A percentile compares a stretch with the other conserved stretches of the same genome.
phyloP scores from a whole-genome alignment of 2,888 invertebrate species.

The Schizaphis graminum region DNA sequence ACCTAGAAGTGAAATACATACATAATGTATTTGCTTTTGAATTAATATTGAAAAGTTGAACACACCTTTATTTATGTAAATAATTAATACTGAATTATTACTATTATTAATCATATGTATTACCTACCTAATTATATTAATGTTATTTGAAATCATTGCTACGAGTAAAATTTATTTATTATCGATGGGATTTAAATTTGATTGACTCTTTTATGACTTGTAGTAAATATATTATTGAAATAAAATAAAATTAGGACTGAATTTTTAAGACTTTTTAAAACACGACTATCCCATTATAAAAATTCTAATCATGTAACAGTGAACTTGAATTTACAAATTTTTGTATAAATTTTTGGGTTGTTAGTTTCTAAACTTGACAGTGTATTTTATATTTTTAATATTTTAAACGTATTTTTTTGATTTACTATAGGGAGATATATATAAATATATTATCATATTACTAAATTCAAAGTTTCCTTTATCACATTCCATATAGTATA shows the following conservation, averaged over 20 bases:
- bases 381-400: slow-evolving; percentile 11
- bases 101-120: background rate
- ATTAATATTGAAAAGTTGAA: background rate
- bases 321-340: slow-evolving; percentile 10
- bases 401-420: background rate
- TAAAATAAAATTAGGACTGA: background rate
- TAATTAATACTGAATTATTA: background rate
- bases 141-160: background rate
- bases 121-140: background rate
- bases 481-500: background rate
- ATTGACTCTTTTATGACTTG: background rate
- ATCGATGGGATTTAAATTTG: background rate
- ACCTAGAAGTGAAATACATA: background rate
- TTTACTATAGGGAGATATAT: background rate
- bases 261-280: background rate
- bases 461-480: background rate
- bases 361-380: background rate
- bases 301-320: slow-evolving; percentile 7
- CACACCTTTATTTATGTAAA: background rate
- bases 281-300: background rate
- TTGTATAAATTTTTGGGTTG: slow-evolving; percentile 13
- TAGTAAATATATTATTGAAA: background rate
- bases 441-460: background rate
- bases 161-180: background rate
- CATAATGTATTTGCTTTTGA: background rate